phyloP scores from a whole-genome alignment of 2,113 vertebrate species.

The Grantiella picta region DNA sequence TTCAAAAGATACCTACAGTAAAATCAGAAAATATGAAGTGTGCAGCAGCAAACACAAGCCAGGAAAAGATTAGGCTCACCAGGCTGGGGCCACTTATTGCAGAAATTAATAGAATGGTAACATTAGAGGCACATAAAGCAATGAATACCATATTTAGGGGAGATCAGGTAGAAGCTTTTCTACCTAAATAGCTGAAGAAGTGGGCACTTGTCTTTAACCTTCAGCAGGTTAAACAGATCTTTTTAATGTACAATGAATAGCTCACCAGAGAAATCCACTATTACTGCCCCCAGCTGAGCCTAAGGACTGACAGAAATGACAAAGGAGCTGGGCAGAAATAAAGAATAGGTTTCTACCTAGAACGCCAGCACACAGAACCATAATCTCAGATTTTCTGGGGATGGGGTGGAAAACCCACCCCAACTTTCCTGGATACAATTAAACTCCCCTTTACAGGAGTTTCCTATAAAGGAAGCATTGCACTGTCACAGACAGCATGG shows the following conservation, averaged over 20 bases:
- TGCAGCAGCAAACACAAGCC: not conserved
- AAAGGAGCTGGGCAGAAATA: not conserved
- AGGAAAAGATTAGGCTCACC: not conserved
- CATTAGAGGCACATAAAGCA: not conserved
- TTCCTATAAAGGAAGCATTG: not conserved
- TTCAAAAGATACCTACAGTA: not conserved
- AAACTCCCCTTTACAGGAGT: not conserved
- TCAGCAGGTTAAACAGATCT: not conserved
- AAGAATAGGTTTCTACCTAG: not conserved
- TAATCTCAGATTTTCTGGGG: not conserved
- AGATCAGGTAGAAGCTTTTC: not conserved
- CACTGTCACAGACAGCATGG: not conserved
- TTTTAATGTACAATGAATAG: not conserved
- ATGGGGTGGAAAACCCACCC: accelerated
- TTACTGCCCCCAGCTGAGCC: not conserved
- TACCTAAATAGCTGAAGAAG: not conserved
- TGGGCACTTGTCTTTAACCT: not conserved
- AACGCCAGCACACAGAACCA: not conserved
- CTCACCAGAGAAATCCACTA: not conserved
- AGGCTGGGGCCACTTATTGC: not conserved
- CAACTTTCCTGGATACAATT: not conserved
- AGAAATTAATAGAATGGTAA: not conserved
- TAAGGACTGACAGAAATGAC: not conserved
- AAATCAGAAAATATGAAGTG: not conserved
- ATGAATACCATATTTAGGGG: not conserved